Evolutionary conservation across 2,113 vertebrate species (phyloP).

Genomic region (Eurystomus gularis): DNA sequence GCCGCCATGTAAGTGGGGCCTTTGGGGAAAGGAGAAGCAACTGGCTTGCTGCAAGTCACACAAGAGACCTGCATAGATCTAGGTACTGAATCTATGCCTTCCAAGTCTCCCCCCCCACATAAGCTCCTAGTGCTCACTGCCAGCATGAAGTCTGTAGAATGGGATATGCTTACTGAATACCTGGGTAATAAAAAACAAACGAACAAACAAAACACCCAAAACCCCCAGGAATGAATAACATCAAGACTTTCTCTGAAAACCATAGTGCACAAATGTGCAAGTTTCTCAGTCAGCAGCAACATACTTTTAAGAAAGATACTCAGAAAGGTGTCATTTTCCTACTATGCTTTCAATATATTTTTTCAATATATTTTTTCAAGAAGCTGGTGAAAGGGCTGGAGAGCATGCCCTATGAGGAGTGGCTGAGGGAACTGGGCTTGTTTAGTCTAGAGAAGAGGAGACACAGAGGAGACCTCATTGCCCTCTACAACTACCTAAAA

Average conservation of each 20-base stretch:
- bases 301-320: background rate
- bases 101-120: background rate
- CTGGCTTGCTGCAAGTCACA: background rate
- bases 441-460: no score
- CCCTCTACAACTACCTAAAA: no score
- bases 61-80: background rate
- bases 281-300: background rate
- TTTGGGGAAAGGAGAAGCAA: background rate
- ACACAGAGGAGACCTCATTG: no score
- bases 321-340: background rate
- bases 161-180: background rate
- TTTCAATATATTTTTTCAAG: no score
- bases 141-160: background rate
- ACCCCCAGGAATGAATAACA: background rate
- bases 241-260: background rate
- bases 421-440: no score
- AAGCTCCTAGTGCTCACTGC: background rate
- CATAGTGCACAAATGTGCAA: background rate
- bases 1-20: background rate
- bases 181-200: background rate
- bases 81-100: background rate
- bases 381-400: no score
- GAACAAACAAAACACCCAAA: background rate
- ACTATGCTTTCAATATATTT: no score
- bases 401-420: no score